phyloP scores from a whole-genome alignment of 2,888 invertebrate genomes.

The Anagyrus pseudococci region DNA sequence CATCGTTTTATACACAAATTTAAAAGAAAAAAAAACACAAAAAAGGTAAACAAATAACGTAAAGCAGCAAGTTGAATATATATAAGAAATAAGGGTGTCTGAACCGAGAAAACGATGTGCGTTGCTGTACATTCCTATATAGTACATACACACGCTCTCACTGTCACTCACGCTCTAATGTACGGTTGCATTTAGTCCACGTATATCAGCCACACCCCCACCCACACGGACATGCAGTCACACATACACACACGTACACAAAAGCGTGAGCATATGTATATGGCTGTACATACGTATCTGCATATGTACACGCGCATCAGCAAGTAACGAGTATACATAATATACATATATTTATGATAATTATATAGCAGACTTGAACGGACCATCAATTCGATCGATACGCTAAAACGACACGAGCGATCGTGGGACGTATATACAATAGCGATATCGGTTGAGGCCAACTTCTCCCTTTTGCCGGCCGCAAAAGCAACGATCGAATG shows the following conservation, averaged over 20 bases:
- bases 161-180: slow-evolving; percentile 40
- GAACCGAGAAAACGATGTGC: no score
- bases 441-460: no score
- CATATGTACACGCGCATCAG: slow-evolving; percentile 14
- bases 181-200: no score
- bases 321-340: slow-evolving; percentile 25
- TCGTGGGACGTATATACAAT: no score
- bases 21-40: slow-evolving; percentile 57
- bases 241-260: no score
- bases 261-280: no score
- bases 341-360: slow-evolving; percentile 48
- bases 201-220: slow-evolving; percentile 13
- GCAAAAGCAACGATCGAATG: no score
- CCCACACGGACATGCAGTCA: slow-evolving; percentile 32
- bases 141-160: slow-evolving; percentile 53
- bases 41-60: slow-evolving; percentile 42
- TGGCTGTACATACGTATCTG: slow-evolving; percentile 32
- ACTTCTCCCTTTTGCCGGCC: no score
- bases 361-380: slow-evolving; percentile 55
- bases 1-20: slow-evolving; percentile 61
- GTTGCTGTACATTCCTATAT: slow-evolving; percentile 57
- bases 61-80: no score
- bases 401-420: no score
- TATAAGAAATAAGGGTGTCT: no score
- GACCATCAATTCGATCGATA: no score